These are phyloP conservation scores for Oophaga pumilio DNA, from an alignment of 2,113 vertebrate genomes.

Conservation along the genomic window DNA sequence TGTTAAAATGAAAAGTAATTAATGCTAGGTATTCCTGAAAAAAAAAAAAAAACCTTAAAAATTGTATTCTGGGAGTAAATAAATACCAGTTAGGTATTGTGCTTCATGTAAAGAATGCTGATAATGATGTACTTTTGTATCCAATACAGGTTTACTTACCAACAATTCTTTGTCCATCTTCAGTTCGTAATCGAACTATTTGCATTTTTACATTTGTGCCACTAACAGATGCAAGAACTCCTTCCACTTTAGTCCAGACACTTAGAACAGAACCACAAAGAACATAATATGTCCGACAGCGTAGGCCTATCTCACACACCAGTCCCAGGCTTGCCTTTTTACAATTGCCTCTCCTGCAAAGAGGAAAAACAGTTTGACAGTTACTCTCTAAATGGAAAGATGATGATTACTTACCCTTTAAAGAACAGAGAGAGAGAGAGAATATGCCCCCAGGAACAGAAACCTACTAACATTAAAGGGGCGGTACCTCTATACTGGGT, in stretches of 20 bases:
- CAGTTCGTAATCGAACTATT: conserved; percentile 91
- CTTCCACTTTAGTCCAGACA: conserved; percentile 97
- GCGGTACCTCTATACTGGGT: no score
- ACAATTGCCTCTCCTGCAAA: conserved; percentile 93
- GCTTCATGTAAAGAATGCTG: no score
- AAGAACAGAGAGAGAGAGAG: no score
- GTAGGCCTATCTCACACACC: conserved; percentile 91
- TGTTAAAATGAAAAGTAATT: no score
- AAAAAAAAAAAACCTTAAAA: no score
- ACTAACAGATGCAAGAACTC: conserved; percentile 90
- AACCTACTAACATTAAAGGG: no score
- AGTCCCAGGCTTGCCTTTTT: conserved; percentile 94
- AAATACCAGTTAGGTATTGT: no score
- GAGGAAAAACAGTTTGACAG: not conserved
- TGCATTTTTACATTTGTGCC: conserved; percentile 97
- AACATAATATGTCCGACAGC: conserved; percentile 90
- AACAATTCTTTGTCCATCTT: conserved; percentile 95
- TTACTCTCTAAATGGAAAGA: not conserved
- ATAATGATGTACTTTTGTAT: not conserved
- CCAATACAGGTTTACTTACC: conserved; percentile 72
- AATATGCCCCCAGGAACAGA: no score
- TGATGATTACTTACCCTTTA: no score
- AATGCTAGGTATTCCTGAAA: no score
- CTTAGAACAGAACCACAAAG: conserved; percentile 95
- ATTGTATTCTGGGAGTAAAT: no score